phyloP scores from a whole-genome alignment of 1,140 invertebrate genomes.

The Alviniconcha marisindica region DNA sequence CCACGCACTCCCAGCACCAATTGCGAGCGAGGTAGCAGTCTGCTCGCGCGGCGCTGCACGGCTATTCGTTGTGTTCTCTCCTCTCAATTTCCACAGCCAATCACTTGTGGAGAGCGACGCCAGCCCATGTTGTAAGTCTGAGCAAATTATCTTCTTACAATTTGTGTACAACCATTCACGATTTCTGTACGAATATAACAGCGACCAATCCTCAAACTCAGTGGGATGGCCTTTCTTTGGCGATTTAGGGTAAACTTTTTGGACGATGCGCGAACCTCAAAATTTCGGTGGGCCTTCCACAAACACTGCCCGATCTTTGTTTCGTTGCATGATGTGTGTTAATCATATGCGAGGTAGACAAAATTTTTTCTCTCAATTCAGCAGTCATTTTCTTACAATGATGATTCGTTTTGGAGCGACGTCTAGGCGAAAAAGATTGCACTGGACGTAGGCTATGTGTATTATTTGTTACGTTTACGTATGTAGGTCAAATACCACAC shows the following conservation, averaged over 20 bases:
- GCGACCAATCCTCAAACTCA: slow-evolving; percentile 22
- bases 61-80: slow-evolving; percentile 78
- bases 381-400: too few relatives aligned
- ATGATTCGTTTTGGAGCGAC: too few relatives aligned
- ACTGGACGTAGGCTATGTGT: too few relatives aligned
- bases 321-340: not conserved
- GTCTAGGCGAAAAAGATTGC: too few relatives aligned
- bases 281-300: too few relatives aligned
- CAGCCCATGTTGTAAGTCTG: slow-evolving; percentile 86
- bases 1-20: slow-evolving; percentile 68
- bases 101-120: slow-evolving; percentile 67
- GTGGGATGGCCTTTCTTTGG: not conserved
- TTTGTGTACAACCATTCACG: slow-evolving; percentile 43
- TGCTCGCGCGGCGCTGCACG: slow-evolving; percentile 58
- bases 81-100: slow-evolving; percentile 75
- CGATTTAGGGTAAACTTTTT: not conserved
- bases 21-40: slow-evolving; percentile 63
- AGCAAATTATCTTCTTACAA: slow-evolving; percentile 82
- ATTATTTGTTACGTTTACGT: too few relatives aligned
- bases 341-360: slow-evolving; percentile 20
- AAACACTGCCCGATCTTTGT: not conserved
- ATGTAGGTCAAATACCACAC: too few relatives aligned
- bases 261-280: too few relatives aligned
- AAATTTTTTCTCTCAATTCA: too few relatives aligned
- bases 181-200: slow-evolving; percentile 34